Conservation (phyloP, 2,888 invertebrate genomes). For the Allacma fusca region DNA sequence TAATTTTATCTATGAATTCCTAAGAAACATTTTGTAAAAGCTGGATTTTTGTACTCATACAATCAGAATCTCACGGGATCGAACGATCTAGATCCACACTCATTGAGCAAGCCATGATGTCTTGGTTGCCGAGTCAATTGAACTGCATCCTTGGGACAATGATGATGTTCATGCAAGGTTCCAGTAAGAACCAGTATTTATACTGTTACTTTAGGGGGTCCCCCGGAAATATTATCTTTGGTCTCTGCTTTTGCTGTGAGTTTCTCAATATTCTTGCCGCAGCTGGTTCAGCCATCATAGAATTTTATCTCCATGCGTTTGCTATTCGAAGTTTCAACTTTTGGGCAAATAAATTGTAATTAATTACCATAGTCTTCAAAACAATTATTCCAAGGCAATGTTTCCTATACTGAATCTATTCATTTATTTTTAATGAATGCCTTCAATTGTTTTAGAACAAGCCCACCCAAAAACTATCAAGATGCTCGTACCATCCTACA, state of each 20-base stretch:
- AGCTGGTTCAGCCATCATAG: constrained; percentile 12
- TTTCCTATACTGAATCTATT: too few relatives aligned
- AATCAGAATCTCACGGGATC: background rate
- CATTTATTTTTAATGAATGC: too few relatives aligned
- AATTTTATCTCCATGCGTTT: constrained; percentile 14
- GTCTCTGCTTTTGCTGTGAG: background rate
- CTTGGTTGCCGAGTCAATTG: constrained; percentile 10
- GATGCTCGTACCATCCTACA: background rate
- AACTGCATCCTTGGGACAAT: constrained; percentile 5
- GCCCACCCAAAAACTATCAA: background rate
- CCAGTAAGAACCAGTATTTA: background rate
- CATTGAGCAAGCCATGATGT: background rate
- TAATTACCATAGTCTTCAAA: too few relatives aligned
- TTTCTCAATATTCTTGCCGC: background rate
- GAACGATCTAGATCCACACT: background rate
- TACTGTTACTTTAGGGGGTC: background rate
- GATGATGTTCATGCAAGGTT: background rate
- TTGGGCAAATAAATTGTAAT: background rate
- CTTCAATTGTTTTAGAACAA: background rate
- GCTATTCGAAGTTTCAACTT: background rate
- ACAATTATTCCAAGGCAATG: too few relatives aligned
- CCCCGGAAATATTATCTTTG: background rate
- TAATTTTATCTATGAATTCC: too few relatives aligned
- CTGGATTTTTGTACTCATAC: background rate
- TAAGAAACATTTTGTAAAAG: too few relatives aligned